Base-by-base conservation (phyloP, 2,113 vertebrate species). In the Poeciliopsis prolifica region DNA sequence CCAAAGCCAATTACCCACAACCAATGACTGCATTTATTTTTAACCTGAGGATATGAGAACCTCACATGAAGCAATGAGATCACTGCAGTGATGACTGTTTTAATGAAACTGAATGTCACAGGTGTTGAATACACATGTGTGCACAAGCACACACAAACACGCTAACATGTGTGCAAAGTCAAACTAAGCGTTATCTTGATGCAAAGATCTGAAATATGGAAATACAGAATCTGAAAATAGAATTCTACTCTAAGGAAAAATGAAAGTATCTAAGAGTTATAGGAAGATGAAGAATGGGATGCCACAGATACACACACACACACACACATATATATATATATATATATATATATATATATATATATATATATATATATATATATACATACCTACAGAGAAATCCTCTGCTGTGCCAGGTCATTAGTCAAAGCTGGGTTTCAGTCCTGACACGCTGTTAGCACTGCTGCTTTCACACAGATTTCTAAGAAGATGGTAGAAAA, bases 361-460 rank as follows among this genome's bases (percentile, higher is more conserved):
- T 40, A 29, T 60, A 37, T 51, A 67, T 58, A n/a, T 35, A 24
- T 40, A 44, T 37, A 40, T 70, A 22, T 75, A 29, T 67, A 33
- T 40, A 29, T 60, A 37, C 61, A 67, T 58, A n/a, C 29, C 68
- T 68, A 60, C 64, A n/a, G 37, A 37, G 68, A 71, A 37, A 66
- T 29, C 61, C 22, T 70, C 31, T 74, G 74, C 72, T 71, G 24
- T 73, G 68, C 62, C 29, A 33, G 68, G 64, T 61, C 85, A 88
- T 90, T 91, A 86, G 78, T 87, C 81, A 81, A 72, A 87, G 37
- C 84, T 81, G 86, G 81, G 80, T 48, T 10, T 15, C 14, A 72
- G 35, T 77, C 69, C 72, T 31, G 61, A 61, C 67, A 69, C 17
- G 77, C 82, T 54, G 4, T 87, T 84, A 75, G 67, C 75, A 75